A percentile compares a stretch with the other conserved stretches of the same genome.
These are phyloP conservation scores for Dicrurus megarhynchus DNA, from an alignment of 2,113 vertebrate species.

Conservation along the genomic window DNA sequence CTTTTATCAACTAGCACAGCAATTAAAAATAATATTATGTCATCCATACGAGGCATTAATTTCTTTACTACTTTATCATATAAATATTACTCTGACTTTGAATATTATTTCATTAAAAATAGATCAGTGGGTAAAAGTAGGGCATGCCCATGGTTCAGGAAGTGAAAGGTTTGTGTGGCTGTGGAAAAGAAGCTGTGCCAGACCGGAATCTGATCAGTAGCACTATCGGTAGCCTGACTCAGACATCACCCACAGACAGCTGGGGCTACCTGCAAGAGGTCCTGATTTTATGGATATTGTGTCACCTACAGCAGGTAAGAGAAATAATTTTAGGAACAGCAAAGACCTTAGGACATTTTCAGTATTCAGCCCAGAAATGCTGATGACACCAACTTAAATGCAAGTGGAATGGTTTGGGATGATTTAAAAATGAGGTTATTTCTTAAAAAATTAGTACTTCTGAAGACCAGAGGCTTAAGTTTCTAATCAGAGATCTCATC, in stretches of 20 bases:
- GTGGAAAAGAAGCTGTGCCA: neutral
- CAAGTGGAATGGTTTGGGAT: neutral
- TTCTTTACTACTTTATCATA: neutral
- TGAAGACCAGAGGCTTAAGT: neutral
- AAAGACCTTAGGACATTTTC: neutral
- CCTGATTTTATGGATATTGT: neutral
- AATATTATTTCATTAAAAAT: neutral
- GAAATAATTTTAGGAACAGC: neutral
- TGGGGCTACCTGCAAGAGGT: neutral
- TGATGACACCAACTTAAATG: neutral
- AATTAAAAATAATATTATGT: neutral
- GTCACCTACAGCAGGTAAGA: neutral
- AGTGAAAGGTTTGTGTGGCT: neutral
- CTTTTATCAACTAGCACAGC: neutral
- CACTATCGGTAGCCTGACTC: neutral
- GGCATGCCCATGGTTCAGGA: neutral
- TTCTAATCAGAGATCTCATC: neutral
- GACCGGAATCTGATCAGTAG: neutral
- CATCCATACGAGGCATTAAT: neutral
- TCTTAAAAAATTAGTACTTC: neutral
- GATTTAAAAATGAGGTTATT: neutral
- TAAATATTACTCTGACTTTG: neutral
- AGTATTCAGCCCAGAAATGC: neutral
- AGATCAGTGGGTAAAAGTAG: neutral
- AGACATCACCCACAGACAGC: neutral